Base-by-base conservation (phyloP, 2,797 vertebrate genomes). In the Parotocinclus haroldoi region DNA sequence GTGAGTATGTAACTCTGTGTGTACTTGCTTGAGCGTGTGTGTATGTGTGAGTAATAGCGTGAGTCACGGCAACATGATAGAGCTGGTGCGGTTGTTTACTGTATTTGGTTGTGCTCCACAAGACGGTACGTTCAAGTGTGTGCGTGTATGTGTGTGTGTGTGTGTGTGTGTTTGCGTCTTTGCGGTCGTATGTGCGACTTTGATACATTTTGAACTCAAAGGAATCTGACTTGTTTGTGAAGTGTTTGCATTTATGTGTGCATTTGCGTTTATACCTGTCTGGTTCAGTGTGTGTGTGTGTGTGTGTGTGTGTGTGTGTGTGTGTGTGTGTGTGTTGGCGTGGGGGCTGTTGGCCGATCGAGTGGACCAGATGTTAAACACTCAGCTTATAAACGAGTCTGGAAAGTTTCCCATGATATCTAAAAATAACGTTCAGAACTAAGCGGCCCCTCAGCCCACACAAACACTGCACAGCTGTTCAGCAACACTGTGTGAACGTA, bases 381-480 rank as follows among this genome's bases (percentile, higher is more conserved):
- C 80, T 73, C 72, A 68, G 71, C 71, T 74, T 83, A 86, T 81
- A 89, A 84, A 75, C 73, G 64, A 78, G 75, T 85, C 82, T 89
- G 86, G 84, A 90, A 82, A 79, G 66, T 80, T 88, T 88, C 84
- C 87, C 87, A 86, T 71, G 78, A 78, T 84, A 79, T 87, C 81
- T 88, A 82, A 82, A 82, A 81, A 78, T 60, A 60, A 48, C 27
- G 5, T 12, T 46, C 44, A 60, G 9, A 1, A 19, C 19, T 60
- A 14, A 36, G 9, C 9, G 4, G 19, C 57, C 42, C 58, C 44
- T 27, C 58, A 36, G 44, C 58, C 19, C 58, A 48, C 45, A 60
- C 36, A 37, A 14, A 60, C 44, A 48, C 45, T 37, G 13, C 12
- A n/a, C 13, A 46, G 58, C 58, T 48, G 14, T 11, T 16, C 8